Evolutionary conservation across 1,140 invertebrate species (phyloP), one percentile per base, ranked within the genome.

Genomic region (Coenobita brevimanus): DNA sequence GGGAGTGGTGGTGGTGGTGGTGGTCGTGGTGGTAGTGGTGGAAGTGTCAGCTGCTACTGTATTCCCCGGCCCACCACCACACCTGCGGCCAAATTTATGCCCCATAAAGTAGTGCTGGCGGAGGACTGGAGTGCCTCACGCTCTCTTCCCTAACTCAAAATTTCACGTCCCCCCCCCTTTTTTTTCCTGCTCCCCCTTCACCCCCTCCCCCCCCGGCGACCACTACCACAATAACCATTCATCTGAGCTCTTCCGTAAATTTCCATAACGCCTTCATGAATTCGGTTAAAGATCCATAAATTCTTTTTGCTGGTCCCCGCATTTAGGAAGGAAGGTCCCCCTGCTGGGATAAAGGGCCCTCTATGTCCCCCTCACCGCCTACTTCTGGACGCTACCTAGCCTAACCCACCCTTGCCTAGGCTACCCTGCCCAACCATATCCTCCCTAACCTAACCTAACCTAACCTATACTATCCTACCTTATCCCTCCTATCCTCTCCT

Each of bases 221-320:
- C 33, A 36, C 30, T 17, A 71, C 33, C 67, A 71, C 67, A 36
- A 71, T 38, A 38, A 71, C 30, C 67, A 36, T 38, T 71, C 33
- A 36, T 38, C 33, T 38, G 33, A 27, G n/a, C 33, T 38, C 67
- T 71, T 71, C 21, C 67, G 67, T 71, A 71, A 71, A 71, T 71
- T 71, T 71, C 67, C 67, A 38, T 71, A 71, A 71, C 67, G 41
- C 67, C 33, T 41, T 71, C 67, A 71, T 71, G 67, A 71, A 71
- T 71, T 71, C 67, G 41, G 67, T 71, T 71, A 71, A 71, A 38
- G 67, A 27, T 71, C 33, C 67, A 71, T 71, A 38, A 71, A 71
- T 71, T 71, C 24, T 71, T 38, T 71, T 71, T 38, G 41, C 67
- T 17, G 67, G 67, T 33, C 24, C 50, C 67, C 67, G 33, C 41